phyloP scores from a whole-genome alignment of 2,797 vertebrate genomes.

The Apogon talboti region DNA sequence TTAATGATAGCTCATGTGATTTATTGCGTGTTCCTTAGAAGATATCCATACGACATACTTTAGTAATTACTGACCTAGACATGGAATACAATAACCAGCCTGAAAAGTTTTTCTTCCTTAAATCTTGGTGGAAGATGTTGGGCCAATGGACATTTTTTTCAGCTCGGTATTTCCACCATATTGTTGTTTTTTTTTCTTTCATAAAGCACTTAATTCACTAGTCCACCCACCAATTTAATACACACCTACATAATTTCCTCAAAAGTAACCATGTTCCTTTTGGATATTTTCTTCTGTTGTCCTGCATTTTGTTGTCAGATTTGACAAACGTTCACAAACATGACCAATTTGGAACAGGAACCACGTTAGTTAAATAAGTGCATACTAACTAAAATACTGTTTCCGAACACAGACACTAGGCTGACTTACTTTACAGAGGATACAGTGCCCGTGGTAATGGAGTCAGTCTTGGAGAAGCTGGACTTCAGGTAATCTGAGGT shows the following conservation, averaged over 20 bases:
- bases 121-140: conserved; percentile 2
- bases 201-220: background rate
- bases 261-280: too few species aligned
- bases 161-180: background rate
- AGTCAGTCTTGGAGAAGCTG: conserved; percentile 99
- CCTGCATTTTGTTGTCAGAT: too few species aligned
- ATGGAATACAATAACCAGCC: too few species aligned
- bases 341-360: too few species aligned
- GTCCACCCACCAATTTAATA: background rate
- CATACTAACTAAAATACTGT: too few species aligned
- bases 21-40: conserved; percentile 35
- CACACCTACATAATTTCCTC: background rate
- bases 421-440: conserved; percentile 97
- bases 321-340: too few species aligned
- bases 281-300: too few species aligned
- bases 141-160: background rate
- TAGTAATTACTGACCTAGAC: too few species aligned
- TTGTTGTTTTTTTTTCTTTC: background rate
- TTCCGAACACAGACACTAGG: background rate
- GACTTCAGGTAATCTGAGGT: conserved; percentile 95
- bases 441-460: conserved; percentile 98
- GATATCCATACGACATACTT: background rate
- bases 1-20: conserved; percentile 37
- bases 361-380: too few species aligned
- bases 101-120: background rate